Base-by-base conservation (phyloP, 2,888 invertebrate species). In the Drosophila hawaiiensis region DNA sequence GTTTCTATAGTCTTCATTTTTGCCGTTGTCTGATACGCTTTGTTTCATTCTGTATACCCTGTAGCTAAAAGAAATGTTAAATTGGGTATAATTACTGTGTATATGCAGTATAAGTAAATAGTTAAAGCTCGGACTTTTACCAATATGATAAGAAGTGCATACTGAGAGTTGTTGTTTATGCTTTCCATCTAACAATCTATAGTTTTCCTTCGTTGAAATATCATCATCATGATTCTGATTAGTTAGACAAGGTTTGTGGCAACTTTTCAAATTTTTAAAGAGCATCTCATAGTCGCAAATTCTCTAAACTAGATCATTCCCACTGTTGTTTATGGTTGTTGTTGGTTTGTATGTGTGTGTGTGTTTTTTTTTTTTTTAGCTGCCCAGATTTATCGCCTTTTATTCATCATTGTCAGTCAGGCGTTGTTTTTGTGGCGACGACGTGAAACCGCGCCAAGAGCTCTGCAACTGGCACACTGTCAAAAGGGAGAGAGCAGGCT, bases 361-460 rank as follows among this genome's bases (percentile, higher is more conserved):
- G 7, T 52, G 25, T 28, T 28, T 29, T 29, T 29, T 65, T 47
- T 55, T 66, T 64, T 55, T 65, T 68, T 54, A 74, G 63, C 68
- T 71, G 61, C 53, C 73, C 73, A 89, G 90, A 86, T 90, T 89
- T 86, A 86, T 90, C 86, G 89, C 78, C 83, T 83, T 89, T 90
- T 86, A 90, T 85, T 83, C 90, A 90, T 85, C 85, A 85, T 90
- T 90, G 90, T 85, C 85, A 85, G 89, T 73, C 68, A 76, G 75
- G 66, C 86, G 80, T 74, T 76, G 83, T 84, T 87, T 76, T 76
- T 89, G 89, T 63, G 85, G 86, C 76, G 78, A 82, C 82, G 76
- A 83, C 84, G 85, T 88, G 89, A 66, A 78, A 89, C 89, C 89
- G 88, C 84, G 82, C 62, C 69, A 47, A 73, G 64, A 64, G 73